A percentile compares a stretch with the other conserved stretches of the same genome.
phyloP scores from a whole-genome alignment of 2,888 invertebrate genomes.

The Nycteola revayana region DNA sequence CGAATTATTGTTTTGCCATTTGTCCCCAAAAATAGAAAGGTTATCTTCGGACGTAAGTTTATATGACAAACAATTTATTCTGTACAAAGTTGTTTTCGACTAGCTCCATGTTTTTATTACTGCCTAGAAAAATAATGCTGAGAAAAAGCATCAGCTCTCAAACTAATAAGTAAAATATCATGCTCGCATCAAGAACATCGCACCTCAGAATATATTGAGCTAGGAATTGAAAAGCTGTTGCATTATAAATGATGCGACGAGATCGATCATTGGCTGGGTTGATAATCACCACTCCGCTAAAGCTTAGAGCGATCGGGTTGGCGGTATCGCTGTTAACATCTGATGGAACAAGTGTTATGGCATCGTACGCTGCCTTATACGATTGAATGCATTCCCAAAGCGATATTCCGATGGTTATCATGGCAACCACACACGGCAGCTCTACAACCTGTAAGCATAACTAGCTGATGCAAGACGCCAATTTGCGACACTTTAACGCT shows the following conservation, averaged over 20 bases:
- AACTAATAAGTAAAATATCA: slow-evolving; percentile 19
- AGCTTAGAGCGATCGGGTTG: slow-evolving; percentile 45
- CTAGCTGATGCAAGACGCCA: slow-evolving; percentile 58
- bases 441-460: slow-evolving; percentile 47
- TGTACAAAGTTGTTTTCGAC: slow-evolving; percentile 19
- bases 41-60: slow-evolving; percentile 43
- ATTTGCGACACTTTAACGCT: slow-evolving; percentile 68
- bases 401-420: slow-evolving; percentile 66
- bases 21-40: slow-evolving; percentile 65
- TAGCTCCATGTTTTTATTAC: slow-evolving; percentile 10
- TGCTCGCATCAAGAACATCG: slow-evolving; percentile 18
- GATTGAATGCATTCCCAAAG: slow-evolving; percentile 57
- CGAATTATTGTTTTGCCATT: slow-evolving; percentile 80
- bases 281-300: slow-evolving; percentile 54
- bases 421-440: slow-evolving; percentile 61
- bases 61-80: slow-evolving; percentile 46
- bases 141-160: no score
- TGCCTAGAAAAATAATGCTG: no score
- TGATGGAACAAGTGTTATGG: slow-evolving; percentile 73
- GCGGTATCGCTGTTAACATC: slow-evolving; percentile 62
- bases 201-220: slow-evolving; percentile 19
- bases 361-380: slow-evolving; percentile 65
- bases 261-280: slow-evolving; percentile 51
- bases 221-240: slow-evolving; percentile 19
- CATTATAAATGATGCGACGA: slow-evolving; percentile 30